phyloP scores from a whole-genome alignment of 2,888 invertebrate species.

The Syrista parreyssii region DNA sequence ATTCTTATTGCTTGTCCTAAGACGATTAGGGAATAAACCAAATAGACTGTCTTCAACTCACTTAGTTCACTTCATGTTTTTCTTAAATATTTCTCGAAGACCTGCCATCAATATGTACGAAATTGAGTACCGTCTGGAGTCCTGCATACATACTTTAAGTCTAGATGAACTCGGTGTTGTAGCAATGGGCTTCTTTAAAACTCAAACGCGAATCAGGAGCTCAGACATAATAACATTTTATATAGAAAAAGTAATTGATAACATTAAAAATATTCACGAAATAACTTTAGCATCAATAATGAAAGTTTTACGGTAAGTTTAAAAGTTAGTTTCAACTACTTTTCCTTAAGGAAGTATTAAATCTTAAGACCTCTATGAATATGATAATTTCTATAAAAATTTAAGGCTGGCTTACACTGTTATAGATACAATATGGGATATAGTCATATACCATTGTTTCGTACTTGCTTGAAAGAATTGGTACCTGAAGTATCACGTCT shows the following conservation, averaged over 20 bases:
- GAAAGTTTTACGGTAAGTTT: constrained; percentile 66
- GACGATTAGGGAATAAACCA: constrained; percentile 71
- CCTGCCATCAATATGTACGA: constrained; percentile 73
- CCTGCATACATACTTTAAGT: constrained; percentile 69
- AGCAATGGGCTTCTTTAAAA: constrained; percentile 84
- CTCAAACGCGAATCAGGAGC: constrained; percentile 73
- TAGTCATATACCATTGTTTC: constrained; percentile 1
- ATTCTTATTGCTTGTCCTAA: constrained; percentile 69
- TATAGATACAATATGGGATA: constrained; percentile 36
- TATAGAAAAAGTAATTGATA: constrained; percentile 22
- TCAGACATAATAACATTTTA: constrained; percentile 32
- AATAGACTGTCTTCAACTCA: constrained; percentile 72
- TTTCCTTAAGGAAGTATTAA: neutral
- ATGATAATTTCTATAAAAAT: no score
- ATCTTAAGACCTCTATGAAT: neutral
- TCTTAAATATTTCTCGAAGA: constrained; percentile 72
- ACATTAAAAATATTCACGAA: constrained; percentile 71
- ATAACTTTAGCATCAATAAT: constrained; percentile 75
- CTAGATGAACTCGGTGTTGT: constrained; percentile 78
- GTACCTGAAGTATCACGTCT: constrained; percentile 71
- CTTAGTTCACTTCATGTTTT: constrained; percentile 77
- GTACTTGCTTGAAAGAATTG: constrained; percentile 20
- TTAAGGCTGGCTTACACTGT: neutral
- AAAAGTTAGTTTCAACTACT: neutral
- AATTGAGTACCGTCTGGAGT: constrained; percentile 71